Percentiles rank a stretch among this genome's conserved stretches.
Conservation (phyloP, 2,797 vertebrate genomes). For the Anguilla anguilla region DNA sequence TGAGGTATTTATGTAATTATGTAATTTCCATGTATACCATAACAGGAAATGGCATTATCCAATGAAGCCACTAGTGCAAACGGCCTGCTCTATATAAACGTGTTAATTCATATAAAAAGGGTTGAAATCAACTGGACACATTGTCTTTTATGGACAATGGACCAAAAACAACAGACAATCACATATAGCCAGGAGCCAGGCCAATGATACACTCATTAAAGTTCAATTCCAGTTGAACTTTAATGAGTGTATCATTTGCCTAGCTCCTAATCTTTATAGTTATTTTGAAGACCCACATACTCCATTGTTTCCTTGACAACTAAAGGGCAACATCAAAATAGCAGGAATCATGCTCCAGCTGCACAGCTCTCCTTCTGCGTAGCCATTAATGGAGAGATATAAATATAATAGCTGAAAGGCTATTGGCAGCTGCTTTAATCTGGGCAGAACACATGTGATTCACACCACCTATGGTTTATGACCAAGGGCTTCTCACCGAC, state of each 20-base stretch:
- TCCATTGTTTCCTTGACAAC: conserved; percentile 24
- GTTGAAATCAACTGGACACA: not conserved
- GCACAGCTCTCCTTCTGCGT: not conserved
- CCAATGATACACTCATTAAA: no score
- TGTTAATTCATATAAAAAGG: not conserved
- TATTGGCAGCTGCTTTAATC: not conserved
- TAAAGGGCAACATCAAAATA: not conserved
- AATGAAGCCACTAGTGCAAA: not conserved
- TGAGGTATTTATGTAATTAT: no score
- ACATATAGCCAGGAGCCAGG: not conserved
- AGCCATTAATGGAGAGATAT: not conserved
- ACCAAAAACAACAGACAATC: not conserved
- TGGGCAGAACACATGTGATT: not conserved
- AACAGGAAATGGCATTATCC: not conserved
- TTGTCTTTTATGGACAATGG: not conserved
- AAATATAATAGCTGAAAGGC: conserved; percentile 10
- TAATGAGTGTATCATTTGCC: not conserved
- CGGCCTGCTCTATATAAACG: not conserved
- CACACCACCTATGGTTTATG: conserved; percentile 5
- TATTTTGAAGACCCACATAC: not conserved
- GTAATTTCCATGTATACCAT: not conserved
- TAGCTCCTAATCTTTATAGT: not conserved
- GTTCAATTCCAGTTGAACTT: not conserved
- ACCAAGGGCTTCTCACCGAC: not conserved
- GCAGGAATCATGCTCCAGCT: not conserved